phyloP scores from a whole-genome alignment of 2,113 vertebrate species.

The Aptenodytes patagonicus region DNA sequence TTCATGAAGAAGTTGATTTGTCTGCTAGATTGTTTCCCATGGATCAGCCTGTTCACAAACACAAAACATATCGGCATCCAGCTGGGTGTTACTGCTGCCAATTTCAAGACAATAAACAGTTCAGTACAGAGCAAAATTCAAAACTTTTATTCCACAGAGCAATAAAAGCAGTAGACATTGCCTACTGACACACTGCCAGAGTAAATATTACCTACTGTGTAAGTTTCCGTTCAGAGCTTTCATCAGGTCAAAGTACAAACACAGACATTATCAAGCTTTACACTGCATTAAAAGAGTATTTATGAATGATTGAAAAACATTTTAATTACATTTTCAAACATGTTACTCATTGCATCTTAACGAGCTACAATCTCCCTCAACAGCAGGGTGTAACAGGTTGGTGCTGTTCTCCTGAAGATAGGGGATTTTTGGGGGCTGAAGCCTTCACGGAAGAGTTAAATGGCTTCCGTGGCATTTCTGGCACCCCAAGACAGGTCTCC shows the following conservation, averaged over 20 bases:
- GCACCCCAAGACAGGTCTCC: not conserved
- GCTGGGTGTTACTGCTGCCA: conserved; percentile 47
- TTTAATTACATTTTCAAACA: not conserved
- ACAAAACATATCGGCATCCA: conserved; percentile 30
- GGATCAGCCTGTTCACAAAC: not conserved
- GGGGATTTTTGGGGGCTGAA: not conserved
- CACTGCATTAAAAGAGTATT: not conserved
- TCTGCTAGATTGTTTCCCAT: conserved; percentile 44
- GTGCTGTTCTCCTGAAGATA: not conserved
- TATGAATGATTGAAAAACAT: not conserved
- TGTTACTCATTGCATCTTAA: not conserved
- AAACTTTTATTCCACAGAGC: conserved; percentile 24
- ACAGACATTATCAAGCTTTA: not conserved
- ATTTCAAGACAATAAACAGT: conserved; percentile 45
- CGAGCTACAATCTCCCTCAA: not conserved
- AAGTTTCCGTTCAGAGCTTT: conserved; percentile 48
- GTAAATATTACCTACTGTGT: conserved; percentile 44
- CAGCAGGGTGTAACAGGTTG: not conserved
- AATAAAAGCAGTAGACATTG: conserved; percentile 42
- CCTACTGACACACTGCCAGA: conserved; percentile 29
- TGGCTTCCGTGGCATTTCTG: not conserved
- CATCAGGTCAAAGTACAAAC: not conserved
- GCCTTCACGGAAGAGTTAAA: not conserved
- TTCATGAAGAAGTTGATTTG: not conserved
- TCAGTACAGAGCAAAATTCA: conserved; percentile 15